Evolutionary conservation across 2,888 invertebrate species (phyloP), one percentile per base, ranked within the genome.

Genomic region (Drepana falcataria): DNA sequence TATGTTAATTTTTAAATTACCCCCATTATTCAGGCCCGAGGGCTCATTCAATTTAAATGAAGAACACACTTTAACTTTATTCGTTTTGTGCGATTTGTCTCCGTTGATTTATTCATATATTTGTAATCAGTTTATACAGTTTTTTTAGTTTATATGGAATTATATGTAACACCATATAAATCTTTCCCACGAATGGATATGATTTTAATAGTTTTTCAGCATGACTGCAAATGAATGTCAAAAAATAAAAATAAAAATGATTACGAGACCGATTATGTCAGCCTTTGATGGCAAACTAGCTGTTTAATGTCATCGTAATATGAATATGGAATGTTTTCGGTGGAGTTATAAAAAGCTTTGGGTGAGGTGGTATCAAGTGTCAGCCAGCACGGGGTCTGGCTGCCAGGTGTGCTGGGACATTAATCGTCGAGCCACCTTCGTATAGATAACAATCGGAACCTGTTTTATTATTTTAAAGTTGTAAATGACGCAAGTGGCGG

Each of bases 401-500:
- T 73, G 83, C 87, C 89, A 89, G 87, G 88, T 88, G 88, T 71
- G 81, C 69, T 71, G 71, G 75, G 77, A 80, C 82, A 87, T 87
- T 85, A 87, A 86, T 87, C 85, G 83, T 83, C 73, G 81, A 80
- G 82, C 83, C 84, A 82, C 76, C 85, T 77, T 81, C 82, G 84
- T 85, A 81, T 84, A 86, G 89, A 90, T 91, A 85, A 88, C 84
- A 87, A 90, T 91, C 89, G 79, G 69, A 88, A 90, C 90, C 85
- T 73, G 90, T 91, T 91, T 85, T 85, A 86, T 87, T 88, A 88
- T 91, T 90, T 91, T 88, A 86, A 87, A 87, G 87, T 85, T 85
- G 86, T 85, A 87, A 87, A 88, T 91, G 90, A 91, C 90, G 89
- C 88, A 90, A 90, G 88, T 87, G 79, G 75, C 68, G 79, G 75